Evolutionary conservation across 2,888 invertebrate species (phyloP), one percentile per base, ranked within the genome.

Genomic region (Chaetoderma sp.): DNA sequence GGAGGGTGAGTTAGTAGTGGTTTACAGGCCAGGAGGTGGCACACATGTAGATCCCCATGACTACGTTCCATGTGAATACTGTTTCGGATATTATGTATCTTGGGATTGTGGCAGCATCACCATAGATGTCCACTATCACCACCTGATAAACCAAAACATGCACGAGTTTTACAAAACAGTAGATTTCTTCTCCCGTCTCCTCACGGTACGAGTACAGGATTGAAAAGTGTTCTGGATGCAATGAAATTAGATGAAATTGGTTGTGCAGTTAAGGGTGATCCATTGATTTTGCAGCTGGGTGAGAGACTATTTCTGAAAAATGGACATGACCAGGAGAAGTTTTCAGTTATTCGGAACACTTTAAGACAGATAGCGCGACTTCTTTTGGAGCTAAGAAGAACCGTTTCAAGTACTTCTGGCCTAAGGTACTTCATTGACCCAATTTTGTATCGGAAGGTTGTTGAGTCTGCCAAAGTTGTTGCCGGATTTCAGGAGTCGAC

Each of bases 1-100:
- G 2, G 21, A 32, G 25, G 61, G 61, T 1, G 36, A 23, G 4
- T 8, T 61, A 8, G n/a, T 61, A 5, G 61, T 61, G 6, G 39
- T 27, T 13, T 61, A 61, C 32, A 25, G 61, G 25, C 61, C 36
- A 56, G n/a, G n/a, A n/a, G n/a, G n/a, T n/a, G n/a, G n/a, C n/a
- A n/a, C n/a, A n/a, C n/a, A n/a, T n/a, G n/a, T n/a, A n/a, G n/a
- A n/a, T n/a, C n/a, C n/a, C n/a, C n/a, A n/a, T n/a, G n/a, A n/a
- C n/a, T 47, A 47, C 23, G 47, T 47, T 13, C 47, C 47, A 8
- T 47, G 47, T 47, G 10, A 47, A 47, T 47, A 47, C 23, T 47
- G 47, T 47, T 23, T 47, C 8, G 47, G 21, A n/a, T 47, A 47
- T 18, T 47, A 47, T 18, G 47, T 47, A 21, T 18, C 16, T 18